These are phyloP conservation scores for Gulo gulo DNA, from an alignment of 2,113 vertebrate species.

Conservation along the genomic window DNA sequence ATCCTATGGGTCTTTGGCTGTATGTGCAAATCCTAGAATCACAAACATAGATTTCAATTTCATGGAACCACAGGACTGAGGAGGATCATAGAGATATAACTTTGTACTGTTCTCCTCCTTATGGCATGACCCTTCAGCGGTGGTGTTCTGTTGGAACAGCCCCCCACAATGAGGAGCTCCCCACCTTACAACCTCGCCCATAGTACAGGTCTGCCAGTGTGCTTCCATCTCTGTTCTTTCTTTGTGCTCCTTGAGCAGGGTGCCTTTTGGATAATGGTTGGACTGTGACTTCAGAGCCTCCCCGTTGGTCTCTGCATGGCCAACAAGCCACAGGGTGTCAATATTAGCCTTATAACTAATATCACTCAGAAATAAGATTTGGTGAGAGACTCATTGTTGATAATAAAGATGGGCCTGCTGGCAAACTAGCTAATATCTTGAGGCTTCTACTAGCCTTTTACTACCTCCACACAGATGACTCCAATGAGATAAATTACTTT, in stretches of 20 bases:
- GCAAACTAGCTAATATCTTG: conserved; percentile 38
- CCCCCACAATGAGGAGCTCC: background rate
- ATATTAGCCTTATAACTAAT: background rate
- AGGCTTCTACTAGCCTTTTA: background rate
- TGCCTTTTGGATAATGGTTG: background rate
- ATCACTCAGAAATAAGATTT: conserved; percentile 13
- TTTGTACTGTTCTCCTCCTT: background rate
- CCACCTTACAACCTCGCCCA: background rate
- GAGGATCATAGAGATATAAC: background rate
- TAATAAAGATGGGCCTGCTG: conserved; percentile 35
- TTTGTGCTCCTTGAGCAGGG: background rate
- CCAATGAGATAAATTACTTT: conserved; percentile 70
- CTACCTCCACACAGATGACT: conserved; percentile 13
- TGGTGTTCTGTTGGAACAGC: background rate
- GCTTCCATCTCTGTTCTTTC: background rate
- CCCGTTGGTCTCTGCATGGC: background rate
- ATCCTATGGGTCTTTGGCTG: background rate
- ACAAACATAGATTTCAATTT: background rate
- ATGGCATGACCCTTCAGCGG: background rate
- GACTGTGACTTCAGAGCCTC: background rate
- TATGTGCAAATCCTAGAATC: background rate
- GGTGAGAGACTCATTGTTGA: background rate
- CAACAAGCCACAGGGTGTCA: background rate
- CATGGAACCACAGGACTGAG: background rate
- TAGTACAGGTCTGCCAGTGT: background rate